These are phyloP conservation scores for Paramormyrops hopkinsi DNA, from an alignment of 2,797 vertebrate genomes.

Conservation along the genomic window DNA sequence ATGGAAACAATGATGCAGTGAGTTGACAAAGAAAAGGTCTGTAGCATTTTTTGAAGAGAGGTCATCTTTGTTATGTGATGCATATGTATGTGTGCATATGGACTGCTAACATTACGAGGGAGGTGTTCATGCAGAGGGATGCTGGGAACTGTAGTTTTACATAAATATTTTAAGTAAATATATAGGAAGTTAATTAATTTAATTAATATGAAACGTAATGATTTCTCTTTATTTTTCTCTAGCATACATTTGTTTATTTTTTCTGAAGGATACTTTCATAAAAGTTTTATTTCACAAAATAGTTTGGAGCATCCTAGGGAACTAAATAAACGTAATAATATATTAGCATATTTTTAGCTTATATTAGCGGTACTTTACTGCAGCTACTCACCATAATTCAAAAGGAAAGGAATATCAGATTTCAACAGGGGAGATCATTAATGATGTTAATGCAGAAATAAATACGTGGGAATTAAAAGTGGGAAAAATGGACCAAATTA, in stretches of 20 bases:
- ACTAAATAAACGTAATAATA: constrained; percentile 7
- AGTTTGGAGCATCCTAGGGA: background rate
- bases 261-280: background rate
- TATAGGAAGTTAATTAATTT: background rate
- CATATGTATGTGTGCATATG: background rate
- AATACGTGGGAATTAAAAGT: constrained; percentile 30
- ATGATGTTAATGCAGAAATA: constrained; percentile 45
- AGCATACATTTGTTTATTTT: background rate
- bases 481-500: constrained; percentile 43
- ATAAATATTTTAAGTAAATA: background rate
- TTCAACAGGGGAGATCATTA: constrained; percentile 27
- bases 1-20: background rate
- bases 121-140: background rate
- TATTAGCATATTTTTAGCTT: constrained; percentile 19
- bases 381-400: constrained; percentile 37
- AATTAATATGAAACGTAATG: background rate
- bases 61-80: background rate
- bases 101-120: background rate
- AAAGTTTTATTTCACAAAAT: background rate
- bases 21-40: background rate
- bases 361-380: constrained; percentile 31
- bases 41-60: background rate
- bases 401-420: constrained; percentile 49
- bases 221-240: background rate
- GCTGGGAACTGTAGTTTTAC: background rate